Evolutionary conservation across 37 sponge, comb jelly and placozoan species (phyloP), one percentile per base, ranked within the genome.

Genomic region (Geodia barretti): DNA sequence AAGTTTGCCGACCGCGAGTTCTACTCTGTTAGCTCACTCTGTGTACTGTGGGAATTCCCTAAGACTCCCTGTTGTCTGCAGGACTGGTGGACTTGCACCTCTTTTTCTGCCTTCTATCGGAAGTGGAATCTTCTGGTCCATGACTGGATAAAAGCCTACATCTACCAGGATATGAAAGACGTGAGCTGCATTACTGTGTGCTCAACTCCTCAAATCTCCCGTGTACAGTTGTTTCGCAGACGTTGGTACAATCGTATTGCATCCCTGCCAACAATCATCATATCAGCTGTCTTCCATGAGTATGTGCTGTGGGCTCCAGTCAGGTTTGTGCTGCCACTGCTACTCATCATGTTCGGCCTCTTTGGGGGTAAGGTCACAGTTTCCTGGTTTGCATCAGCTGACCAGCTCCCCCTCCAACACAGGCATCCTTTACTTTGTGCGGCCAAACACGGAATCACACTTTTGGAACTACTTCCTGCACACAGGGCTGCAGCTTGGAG

Each of bases 1-100:
- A 31, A 87, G 5, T 97, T 97, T 77, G 97, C 83, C 21, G 97
- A 97, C 78, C 68, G 97, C 26, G 80, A 85, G 41, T 97, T 97
- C 29, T 97, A 97, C 64, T 79, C 79, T 29, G 97, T 95, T 24
- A 40, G 85, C 29, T 30, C 32, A 20, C 36, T 28, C 61, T n/a
- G n/a, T n/a, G n/a, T n/a, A n/a, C n/a, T n/a, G n/a, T n/a, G n/a
- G n/a, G n/a, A 23, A 25, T 77, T 14, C 5, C 32, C 5, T 70
- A 8, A 21, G 19, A 70, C 21, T 37, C 21, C 8, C 21, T 42
- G 7, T 26, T 19, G 42, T 62, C 31, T 37, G 24, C 75, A 95
- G 96, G 93, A 92, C 73, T 95, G 96, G 96, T 95, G 96, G 96
- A 95, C 89, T 7, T 90, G 96, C 75, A 80, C 62, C 17, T 78